Percentiles rank a stretch among this genome's conserved stretches.
Evolutionary conservation across 2,888 invertebrate species (phyloP).

Genomic region (Cantharis rustica): DNA sequence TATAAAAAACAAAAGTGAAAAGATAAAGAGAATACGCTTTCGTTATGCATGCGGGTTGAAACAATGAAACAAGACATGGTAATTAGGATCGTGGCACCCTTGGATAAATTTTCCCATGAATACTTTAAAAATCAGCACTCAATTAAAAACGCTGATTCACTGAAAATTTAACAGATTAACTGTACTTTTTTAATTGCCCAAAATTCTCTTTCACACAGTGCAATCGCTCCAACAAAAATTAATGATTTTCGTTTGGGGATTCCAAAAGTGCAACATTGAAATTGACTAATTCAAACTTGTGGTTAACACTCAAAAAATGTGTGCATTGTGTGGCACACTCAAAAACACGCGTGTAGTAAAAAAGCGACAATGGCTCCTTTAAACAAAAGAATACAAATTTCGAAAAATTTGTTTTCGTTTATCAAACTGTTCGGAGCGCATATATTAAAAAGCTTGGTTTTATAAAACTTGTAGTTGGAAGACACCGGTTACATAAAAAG

Average conservation of each 20-base stretch:
- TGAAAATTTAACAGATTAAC: background rate
- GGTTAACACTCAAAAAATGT: conserved; percentile 27
- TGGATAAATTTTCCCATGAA: conserved; percentile 45
- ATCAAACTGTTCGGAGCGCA: background rate
- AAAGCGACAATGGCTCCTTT: conserved; percentile 27
- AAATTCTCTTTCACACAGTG: background rate
- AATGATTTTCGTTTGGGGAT: conserved; percentile 7
- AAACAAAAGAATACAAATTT: conserved; percentile 11
- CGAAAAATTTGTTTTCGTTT: background rate
- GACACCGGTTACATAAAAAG: conserved; percentile 2
- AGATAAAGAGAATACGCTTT: conserved; percentile 1
- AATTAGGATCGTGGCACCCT: conserved; percentile 49
- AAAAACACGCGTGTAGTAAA: conserved; percentile 36
- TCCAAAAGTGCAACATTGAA: conserved; percentile 24
- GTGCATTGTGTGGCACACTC: conserved; percentile 34
- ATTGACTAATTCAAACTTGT: conserved; percentile 18
- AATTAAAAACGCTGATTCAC: background rate
- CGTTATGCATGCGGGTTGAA: conserved; percentile 46
- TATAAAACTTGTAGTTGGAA: background rate
- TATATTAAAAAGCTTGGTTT: background rate
- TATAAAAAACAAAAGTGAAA: background rate
- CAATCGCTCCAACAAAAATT: too few species aligned
- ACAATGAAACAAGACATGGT: conserved; percentile 48
- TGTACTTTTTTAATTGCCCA: background rate
- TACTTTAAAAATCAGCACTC: background rate